Percentiles rank a stretch among this genome's conserved stretches.
Evolutionary conservation across 2,797 vertebrate genomes (phyloP).

Genomic region (Cottoperca gobio): DNA sequence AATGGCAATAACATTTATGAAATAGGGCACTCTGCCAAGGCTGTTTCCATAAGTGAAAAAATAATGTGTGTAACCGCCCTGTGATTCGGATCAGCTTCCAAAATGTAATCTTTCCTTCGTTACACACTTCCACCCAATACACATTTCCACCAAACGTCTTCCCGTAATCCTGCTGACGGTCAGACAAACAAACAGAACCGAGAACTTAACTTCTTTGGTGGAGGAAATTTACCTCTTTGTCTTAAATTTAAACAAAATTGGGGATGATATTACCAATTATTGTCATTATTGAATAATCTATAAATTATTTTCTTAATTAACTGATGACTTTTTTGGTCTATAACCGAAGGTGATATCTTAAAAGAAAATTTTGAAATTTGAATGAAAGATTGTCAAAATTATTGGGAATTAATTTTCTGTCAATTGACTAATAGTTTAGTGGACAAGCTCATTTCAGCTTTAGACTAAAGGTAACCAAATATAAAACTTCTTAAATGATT

Average conservation of each 20-base stretch:
- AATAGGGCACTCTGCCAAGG: background rate
- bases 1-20: background rate
- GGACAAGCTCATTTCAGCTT: background rate
- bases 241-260: background rate
- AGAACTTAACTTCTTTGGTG: too few species aligned
- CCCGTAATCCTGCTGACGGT: too few species aligned
- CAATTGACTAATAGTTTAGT: background rate
- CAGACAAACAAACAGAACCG: too few species aligned
- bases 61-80: too few species aligned
- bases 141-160: too few species aligned
- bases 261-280: background rate
- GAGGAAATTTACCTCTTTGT: too few species aligned
- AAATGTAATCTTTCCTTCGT: too few species aligned
- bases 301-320: background rate
- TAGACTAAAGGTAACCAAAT: background rate
- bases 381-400: background rate
- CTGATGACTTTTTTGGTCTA: background rate
- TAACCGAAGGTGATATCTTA: background rate
- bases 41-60: too few species aligned
- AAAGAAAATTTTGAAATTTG: too few species aligned
- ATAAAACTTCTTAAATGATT: background rate
- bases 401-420: too few species aligned
- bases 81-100: too few species aligned
- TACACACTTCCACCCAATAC: too few species aligned
- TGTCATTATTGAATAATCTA: background rate